Conservation (phyloP, 2,888 invertebrate species). For the Allophyes oxyacanthae region DNA sequence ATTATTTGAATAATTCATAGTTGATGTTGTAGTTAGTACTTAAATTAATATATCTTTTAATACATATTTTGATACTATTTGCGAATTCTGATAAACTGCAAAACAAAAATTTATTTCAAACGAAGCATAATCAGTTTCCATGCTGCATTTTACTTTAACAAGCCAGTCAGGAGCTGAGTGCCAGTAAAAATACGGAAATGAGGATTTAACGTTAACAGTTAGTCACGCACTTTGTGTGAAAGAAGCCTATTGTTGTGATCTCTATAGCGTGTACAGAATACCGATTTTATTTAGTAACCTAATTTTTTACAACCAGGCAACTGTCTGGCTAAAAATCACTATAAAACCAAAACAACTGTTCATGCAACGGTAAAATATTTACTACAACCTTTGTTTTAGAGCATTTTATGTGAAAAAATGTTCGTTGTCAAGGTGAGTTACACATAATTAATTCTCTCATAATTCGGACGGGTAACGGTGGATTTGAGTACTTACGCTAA, state of each 20-base stretch:
- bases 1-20: too few species aligned
- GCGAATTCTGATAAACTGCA: too few species aligned
- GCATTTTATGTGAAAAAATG: slow-evolving; percentile 47
- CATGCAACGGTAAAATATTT: slow-evolving; percentile 39
- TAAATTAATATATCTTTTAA: too few species aligned
- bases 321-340: slow-evolving; percentile 8
- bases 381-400: slow-evolving; percentile 37
- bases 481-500: slow-evolving; percentile 1
- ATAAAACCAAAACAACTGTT: slow-evolving; percentile 14
- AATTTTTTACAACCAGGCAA: slow-evolving; percentile 31
- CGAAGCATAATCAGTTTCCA: too few species aligned
- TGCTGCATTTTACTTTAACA: too few species aligned
- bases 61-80: too few species aligned
- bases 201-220: slow-evolving; percentile 23
- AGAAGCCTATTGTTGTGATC: slow-evolving; percentile 28
- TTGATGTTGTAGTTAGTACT: too few species aligned
- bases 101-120: too few species aligned
- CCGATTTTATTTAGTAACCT: slow-evolving; percentile 25
- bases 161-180: too few species aligned
- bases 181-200: slow-evolving; percentile 32
- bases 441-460: slow-evolving; percentile 35
- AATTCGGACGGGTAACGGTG: slow-evolving; percentile 37
- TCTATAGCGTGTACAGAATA: slow-evolving; percentile 21
- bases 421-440: slow-evolving; percentile 56
- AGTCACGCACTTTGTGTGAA: slow-evolving; percentile 41